Percentiles rank a stretch among this genome's conserved stretches.
Evolutionary conservation across 2,888 invertebrate species (phyloP).

Genomic region (Cremastinae sp.): DNA sequence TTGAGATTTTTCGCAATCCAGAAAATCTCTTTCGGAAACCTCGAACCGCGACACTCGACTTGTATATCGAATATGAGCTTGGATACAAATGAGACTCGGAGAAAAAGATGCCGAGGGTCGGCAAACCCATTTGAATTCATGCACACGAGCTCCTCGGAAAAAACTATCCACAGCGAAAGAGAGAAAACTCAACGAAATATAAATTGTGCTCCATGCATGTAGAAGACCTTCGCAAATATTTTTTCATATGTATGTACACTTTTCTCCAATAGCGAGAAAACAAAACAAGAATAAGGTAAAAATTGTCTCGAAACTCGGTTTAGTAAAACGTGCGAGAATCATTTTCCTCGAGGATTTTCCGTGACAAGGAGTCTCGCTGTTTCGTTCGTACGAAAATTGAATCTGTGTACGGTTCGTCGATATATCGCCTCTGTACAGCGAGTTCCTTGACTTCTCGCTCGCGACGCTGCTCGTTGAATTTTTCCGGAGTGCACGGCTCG

Average conservation of each 20-base stretch:
- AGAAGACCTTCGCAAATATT: not conserved
- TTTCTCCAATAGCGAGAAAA: not conserved
- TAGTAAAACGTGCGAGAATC: too few relatives aligned
- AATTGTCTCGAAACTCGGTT: too few relatives aligned
- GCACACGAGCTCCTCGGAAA: conserved; percentile 17
- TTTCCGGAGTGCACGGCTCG: conserved; percentile 61
- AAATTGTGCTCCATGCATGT: conserved; percentile 46
- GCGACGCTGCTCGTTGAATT: conserved; percentile 72
- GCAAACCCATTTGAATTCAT: conserved; percentile 73
- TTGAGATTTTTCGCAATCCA: conserved; percentile 32
- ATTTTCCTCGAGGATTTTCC: too few relatives aligned
- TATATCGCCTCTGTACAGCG: conserved; percentile 22
- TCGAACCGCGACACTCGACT: not conserved
- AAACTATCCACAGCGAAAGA: not conserved
- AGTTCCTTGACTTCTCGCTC: conserved; percentile 72
- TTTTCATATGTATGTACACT: too few relatives aligned
- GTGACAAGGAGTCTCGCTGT: too few relatives aligned
- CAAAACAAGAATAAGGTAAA: not conserved
- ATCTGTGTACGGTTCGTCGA: not conserved
- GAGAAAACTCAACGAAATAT: conserved; percentile 11
- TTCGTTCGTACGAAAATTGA: not conserved
- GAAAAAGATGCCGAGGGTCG: conserved; percentile 64
- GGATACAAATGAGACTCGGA: conserved; percentile 38
- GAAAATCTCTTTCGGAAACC: not conserved
- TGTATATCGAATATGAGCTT: conserved; percentile 16